A percentile compares a stretch with the other conserved stretches of the same genome.
These are phyloP conservation scores for Neolamprologus toae DNA, from an alignment of 2,113 vertebrate genomes.

Conservation along the genomic window DNA sequence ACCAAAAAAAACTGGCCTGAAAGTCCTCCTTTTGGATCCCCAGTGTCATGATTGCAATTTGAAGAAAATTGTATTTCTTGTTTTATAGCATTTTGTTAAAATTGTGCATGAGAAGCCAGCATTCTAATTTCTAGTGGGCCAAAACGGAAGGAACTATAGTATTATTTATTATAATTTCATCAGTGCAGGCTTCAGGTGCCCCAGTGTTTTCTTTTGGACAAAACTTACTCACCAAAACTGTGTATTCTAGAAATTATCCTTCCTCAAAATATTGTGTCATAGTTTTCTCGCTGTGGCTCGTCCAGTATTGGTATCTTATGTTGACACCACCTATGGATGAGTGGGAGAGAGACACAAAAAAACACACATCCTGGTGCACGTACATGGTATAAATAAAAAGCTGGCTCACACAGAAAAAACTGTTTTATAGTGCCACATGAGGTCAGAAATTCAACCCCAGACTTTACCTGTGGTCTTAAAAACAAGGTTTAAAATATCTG, in stretches of 20 bases:
- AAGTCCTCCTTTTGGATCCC: not conserved
- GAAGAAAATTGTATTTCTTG: not conserved
- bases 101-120: not conserved
- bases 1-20: not conserved
- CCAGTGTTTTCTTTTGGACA: not conserved
- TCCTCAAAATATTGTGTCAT: not conserved
- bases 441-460: not conserved
- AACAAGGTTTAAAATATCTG: not conserved
- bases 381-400: not conserved
- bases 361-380: not conserved
- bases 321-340: not conserved
- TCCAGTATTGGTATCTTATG: not conserved
- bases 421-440: not conserved
- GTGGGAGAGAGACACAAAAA: not conserved
- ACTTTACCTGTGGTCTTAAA: not conserved
- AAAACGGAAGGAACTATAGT: not conserved
- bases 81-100: not conserved
- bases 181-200: not conserved
- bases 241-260: not conserved
- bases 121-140: not conserved
- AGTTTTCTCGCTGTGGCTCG: not conserved
- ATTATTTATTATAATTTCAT: not conserved
- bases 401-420: not conserved
- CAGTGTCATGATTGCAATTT: not conserved
- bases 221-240: not conserved